A percentile compares a stretch with the other conserved stretches of the same genome.
phyloP scores from a whole-genome alignment of 2,888 invertebrate genomes.

The Nomada fabriciana region DNA sequence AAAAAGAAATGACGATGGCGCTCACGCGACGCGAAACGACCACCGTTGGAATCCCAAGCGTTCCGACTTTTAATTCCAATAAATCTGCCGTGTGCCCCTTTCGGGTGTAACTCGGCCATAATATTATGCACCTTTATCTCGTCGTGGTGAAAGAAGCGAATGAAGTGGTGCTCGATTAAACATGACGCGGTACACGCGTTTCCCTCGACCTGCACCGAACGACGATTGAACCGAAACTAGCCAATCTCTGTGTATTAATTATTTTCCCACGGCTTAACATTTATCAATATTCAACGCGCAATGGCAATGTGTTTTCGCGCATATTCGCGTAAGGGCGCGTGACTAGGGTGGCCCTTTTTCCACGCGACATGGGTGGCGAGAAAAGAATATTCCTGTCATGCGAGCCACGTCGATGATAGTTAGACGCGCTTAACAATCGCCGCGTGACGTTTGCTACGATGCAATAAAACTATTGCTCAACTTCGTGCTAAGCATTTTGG shows the following conservation, averaged over 20 bases:
- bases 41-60: conserved; percentile 23
- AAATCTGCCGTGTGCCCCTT: not conserved
- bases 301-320: conserved; percentile 49
- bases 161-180: too few species aligned
- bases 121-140: not conserved
- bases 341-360: conserved; percentile 36
- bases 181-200: too few species aligned
- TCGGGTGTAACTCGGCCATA: not conserved
- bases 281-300: conserved; percentile 59
- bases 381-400: conserved; percentile 82
- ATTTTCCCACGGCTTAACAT: not conserved
- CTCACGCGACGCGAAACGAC: conserved; percentile 16
- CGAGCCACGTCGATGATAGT: conserved; percentile 79
- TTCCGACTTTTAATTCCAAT: conserved; percentile 10
- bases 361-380: conserved; percentile 77
- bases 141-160: too few species aligned
- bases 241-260: not conserved
- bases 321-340: conserved; percentile 55
- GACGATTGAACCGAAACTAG: too few species aligned
- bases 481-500: conserved; percentile 44
- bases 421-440: conserved; percentile 80
- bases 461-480: conserved; percentile 63
- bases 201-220: too few species aligned
- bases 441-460: conserved; percentile 68
- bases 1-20: conserved; percentile 48